phyloP scores from a whole-genome alignment of 2,888 invertebrate species.

The Venusia cambrica region DNA sequence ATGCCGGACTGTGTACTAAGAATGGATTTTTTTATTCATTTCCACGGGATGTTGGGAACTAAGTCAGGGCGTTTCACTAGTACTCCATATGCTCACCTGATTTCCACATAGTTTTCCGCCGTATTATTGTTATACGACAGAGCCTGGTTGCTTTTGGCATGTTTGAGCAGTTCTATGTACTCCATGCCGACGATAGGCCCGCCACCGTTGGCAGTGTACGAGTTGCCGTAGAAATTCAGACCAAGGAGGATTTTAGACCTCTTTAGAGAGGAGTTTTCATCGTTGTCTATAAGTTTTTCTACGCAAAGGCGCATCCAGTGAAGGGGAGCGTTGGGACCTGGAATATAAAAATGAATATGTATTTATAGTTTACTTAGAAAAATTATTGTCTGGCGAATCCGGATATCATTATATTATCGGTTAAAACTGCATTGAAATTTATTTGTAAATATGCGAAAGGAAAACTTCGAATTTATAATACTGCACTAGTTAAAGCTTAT shows the following conservation, averaged over 20 bases:
- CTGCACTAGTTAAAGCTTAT: no score
- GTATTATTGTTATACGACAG: constrained; percentile 88
- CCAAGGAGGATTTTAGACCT: constrained; percentile 92
- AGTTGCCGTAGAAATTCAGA: constrained; percentile 96
- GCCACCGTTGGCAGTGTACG: constrained; percentile 90
- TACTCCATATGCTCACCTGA: no score
- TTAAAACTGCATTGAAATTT: no score
- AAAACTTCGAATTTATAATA: no score
- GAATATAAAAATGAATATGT: constrained; percentile 34
- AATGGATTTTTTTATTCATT: no score
- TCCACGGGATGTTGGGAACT: no score
- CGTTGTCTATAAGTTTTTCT: constrained; percentile 84
- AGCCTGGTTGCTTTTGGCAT: constrained; percentile 85
- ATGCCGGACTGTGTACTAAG: no score
- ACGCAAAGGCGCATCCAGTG: constrained; percentile 91
- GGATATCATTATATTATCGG: no score
- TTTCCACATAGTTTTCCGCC: constrained; percentile 92
- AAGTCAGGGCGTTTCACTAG: no score
- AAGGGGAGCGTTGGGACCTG: constrained; percentile 94
- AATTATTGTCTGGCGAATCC: no score
- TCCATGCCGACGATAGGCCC: constrained; percentile 90
- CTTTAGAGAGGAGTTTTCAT: constrained; percentile 75
- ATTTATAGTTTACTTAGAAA: no score
- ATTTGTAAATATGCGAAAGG: no score
- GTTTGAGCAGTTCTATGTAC: constrained; percentile 88